phyloP scores from a whole-genome alignment of 2,888 invertebrate genomes.

The Platycnemis pennipes region DNA sequence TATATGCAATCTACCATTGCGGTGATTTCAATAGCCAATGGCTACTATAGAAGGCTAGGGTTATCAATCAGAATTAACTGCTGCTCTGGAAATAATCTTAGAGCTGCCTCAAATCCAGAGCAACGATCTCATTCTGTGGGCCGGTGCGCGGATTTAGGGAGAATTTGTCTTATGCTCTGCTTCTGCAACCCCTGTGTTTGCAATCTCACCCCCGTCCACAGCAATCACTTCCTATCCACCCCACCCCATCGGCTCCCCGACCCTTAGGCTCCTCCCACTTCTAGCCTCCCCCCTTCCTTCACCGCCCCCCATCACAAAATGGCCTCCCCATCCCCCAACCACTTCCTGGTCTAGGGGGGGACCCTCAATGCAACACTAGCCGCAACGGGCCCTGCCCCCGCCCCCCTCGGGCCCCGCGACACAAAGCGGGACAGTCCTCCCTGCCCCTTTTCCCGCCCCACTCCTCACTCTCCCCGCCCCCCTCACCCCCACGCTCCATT shows the following conservation, averaged over 20 bases:
- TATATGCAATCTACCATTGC: too few species aligned
- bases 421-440: conserved; percentile 11
- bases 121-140: too few species aligned
- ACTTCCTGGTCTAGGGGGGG: background rate
- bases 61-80: too few species aligned
- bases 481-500: background rate
- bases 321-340: background rate
- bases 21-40: too few species aligned
- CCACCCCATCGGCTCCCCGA: background rate
- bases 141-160: too few species aligned
- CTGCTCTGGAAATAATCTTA: too few species aligned
- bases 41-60: too few species aligned
- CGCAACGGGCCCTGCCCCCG: conserved; percentile 25
- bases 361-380: conserved; percentile 58
- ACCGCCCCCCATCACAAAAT: conserved; percentile 15
- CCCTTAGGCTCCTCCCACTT: conserved; percentile 38
- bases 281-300: background rate
- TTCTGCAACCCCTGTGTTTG: too few species aligned
- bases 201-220: too few species aligned
- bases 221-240: background rate
- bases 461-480: background rate
- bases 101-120: too few species aligned
- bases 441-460: background rate
- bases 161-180: too few species aligned
- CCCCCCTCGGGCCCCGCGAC: conserved; percentile 50